These are phyloP conservation scores for Tenebrio molitor DNA, from an alignment of 1,140 invertebrate species.

Conservation along the genomic window DNA sequence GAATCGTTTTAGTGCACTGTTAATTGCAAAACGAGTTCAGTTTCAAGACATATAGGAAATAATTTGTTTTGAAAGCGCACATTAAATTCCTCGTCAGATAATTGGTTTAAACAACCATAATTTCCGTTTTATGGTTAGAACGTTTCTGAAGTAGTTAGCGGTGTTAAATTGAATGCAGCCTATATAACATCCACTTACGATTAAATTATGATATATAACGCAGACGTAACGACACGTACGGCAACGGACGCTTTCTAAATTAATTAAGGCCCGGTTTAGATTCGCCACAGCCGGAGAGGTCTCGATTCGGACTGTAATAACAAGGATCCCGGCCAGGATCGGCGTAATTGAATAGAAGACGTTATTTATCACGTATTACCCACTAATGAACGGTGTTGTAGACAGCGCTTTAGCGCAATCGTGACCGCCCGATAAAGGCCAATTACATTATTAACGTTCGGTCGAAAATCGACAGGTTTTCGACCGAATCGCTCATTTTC, in stretches of 20 bases:
- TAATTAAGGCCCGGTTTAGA: conserved; percentile 32
- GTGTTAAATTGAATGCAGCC: conserved; percentile 37
- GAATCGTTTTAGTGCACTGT: conserved; percentile 13
- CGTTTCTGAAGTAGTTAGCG: conserved; percentile 30
- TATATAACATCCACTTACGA: conserved; percentile 29
- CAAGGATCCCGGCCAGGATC: conserved; percentile 12
- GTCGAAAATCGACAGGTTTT: conserved; percentile 22
- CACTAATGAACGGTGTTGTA: conserved; percentile 31
- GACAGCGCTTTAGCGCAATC: conserved; percentile 35
- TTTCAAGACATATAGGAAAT: conserved; percentile 39
- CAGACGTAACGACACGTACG: conserved; percentile 28
- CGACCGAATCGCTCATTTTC: conserved; percentile 3
- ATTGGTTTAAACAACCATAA: conserved; percentile 40
- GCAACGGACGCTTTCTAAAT: conserved; percentile 22
- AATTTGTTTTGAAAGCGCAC: conserved; percentile 37
- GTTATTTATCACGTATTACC: conserved; percentile 38
- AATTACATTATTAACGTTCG: conserved; percentile 35
- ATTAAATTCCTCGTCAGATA: conserved; percentile 36
- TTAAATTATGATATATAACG: conserved; percentile 38
- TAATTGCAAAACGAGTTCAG: conserved; percentile 29
- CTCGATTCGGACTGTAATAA: conserved; percentile 24
- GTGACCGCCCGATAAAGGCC: conserved; percentile 25
- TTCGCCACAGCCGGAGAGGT: not conserved
- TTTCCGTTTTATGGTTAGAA: conserved; percentile 39
- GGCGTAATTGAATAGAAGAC: conserved; percentile 30